phyloP scores from a whole-genome alignment of 2,888 invertebrate species.

The Mesochorus sp. region DNA sequence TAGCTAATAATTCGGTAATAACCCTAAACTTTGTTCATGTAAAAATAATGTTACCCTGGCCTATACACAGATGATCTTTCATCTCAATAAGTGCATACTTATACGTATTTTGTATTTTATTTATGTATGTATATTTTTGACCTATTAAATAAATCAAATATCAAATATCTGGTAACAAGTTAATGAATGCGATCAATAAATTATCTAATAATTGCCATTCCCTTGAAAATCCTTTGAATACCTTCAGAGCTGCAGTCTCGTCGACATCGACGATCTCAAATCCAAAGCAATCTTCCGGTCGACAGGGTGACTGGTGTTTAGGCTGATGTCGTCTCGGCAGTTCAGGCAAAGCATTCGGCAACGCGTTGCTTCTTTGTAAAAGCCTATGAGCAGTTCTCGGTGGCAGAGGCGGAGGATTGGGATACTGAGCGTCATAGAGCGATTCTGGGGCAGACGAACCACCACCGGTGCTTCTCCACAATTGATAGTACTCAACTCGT shows the following conservation, averaged over 20 bases:
- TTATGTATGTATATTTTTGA: too few relatives aligned
- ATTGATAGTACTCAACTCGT: conserved; percentile 79
- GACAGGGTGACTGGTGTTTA: conserved; percentile 84
- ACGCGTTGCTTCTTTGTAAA: conserved; percentile 87
- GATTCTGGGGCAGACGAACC: conserved; percentile 75
- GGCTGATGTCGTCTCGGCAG: conserved; percentile 88
- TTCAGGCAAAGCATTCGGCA: conserved; percentile 84
- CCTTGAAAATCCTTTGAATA: conserved; percentile 48
- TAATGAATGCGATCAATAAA: not conserved
- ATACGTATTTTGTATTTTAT: too few relatives aligned
- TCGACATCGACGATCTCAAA: conserved; percentile 94
- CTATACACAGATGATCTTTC: too few relatives aligned
- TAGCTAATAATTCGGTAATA: too few relatives aligned
- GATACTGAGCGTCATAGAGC: conserved; percentile 74
- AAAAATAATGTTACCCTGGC: too few relatives aligned
- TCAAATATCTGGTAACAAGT: too few relatives aligned
- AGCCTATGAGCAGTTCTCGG: conserved; percentile 89
- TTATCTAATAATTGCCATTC: not conserved
- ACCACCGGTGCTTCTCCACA: conserved; percentile 80
- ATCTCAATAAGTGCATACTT: too few relatives aligned
- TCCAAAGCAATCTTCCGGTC: conserved; percentile 90
- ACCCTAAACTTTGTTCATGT: too few relatives aligned
- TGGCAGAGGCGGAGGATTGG: conserved; percentile 85
- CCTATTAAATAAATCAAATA: too few relatives aligned
- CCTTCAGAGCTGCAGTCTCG: conserved; percentile 83